A percentile compares a stretch with the other conserved stretches of the same genome.
These are phyloP conservation scores for Cheilosia scutellata DNA, from an alignment of 2,888 invertebrate species.

Conservation along the genomic window DNA sequence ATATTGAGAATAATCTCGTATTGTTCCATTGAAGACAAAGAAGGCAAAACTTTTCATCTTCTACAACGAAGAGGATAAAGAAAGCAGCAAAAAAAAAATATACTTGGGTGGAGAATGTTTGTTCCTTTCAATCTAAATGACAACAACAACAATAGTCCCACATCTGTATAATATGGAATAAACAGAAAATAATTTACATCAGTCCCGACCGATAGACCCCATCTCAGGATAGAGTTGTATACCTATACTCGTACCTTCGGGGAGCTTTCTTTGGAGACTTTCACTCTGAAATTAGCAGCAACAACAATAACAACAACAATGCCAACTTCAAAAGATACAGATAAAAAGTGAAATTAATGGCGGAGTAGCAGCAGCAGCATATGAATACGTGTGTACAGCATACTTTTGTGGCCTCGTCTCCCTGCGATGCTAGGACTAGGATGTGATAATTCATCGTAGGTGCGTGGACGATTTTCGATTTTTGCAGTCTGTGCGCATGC, in stretches of 20 bases:
- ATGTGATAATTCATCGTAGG: conserved; percentile 14
- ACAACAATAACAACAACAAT: conserved; percentile 10
- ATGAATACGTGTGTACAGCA: conserved; percentile 36
- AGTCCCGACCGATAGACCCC: conserved; percentile 27
- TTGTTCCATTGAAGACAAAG: neutral
- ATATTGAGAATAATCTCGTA: conserved; percentile 3
- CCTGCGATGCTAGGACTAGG: conserved; percentile 2
- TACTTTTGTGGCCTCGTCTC: conserved; percentile 8
- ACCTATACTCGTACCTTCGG: neutral
- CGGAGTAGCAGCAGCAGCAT: neutral
- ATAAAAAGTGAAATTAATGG: conserved; percentile 57
- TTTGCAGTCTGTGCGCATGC: conserved; percentile 44
- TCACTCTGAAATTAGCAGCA: neutral
- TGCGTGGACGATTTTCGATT: conserved; percentile 8
- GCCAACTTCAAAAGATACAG: conserved; percentile 20
- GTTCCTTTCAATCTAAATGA: conserved; percentile 16
- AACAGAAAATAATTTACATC: conserved; percentile 44
- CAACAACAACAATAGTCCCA: conserved; percentile 28
- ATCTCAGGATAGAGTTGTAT: neutral
- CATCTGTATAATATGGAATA: conserved; percentile 37
- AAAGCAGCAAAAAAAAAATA: neutral
- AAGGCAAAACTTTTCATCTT: conserved; percentile 7
- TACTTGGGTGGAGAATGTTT: conserved; percentile 11
- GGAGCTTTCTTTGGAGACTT: conserved; percentile 36
- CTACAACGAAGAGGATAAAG: neutral